These are phyloP conservation scores for Drosophila repletoides DNA, from an alignment of 1,140 invertebrate genomes.

Conservation along the genomic window DNA sequence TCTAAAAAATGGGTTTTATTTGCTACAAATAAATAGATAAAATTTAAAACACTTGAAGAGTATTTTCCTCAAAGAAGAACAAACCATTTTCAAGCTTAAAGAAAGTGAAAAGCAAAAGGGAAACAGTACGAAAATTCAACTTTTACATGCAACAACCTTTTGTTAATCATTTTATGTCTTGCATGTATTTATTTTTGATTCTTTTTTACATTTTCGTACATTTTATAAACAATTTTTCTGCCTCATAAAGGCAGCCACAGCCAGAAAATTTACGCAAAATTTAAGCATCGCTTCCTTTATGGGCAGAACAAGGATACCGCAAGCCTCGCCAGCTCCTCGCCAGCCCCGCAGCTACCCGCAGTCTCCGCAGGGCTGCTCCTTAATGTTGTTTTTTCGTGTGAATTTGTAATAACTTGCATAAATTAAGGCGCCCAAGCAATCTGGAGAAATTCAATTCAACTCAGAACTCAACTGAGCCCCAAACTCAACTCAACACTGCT, in stretches of 20 bases:
- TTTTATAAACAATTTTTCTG: conserved; percentile 23
- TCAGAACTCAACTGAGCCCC: neutral
- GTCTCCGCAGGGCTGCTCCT: neutral
- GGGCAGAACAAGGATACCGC: conserved; percentile 7
- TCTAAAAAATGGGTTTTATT: too few relatives aligned
- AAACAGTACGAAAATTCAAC: too few relatives aligned
- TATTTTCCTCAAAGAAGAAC: too few relatives aligned
- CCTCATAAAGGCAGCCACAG: conserved; percentile 51
- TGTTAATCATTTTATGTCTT: conserved; percentile 63
- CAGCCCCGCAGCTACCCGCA: neutral
- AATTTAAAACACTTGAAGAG: too few relatives aligned
- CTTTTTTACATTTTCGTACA: too few relatives aligned
- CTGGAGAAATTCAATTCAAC: conserved; percentile 43
- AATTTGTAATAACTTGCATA: conserved; percentile 80
- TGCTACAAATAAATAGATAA: too few relatives aligned
- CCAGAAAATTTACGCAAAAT: conserved; percentile 53
- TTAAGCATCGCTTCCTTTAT: conserved; percentile 68
- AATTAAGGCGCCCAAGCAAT: conserved; percentile 57
- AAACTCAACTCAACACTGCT: too few relatives aligned
- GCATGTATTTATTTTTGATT: conserved; percentile 60
- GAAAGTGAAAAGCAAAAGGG: conserved; percentile 1
- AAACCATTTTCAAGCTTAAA: neutral
- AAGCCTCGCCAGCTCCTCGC: neutral
- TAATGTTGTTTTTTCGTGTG: conserved; percentile 78
- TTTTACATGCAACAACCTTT: conserved; percentile 10